Base-by-base conservation (phyloP, 1,140 invertebrate genomes). In the Drosophila virilis region DNA sequence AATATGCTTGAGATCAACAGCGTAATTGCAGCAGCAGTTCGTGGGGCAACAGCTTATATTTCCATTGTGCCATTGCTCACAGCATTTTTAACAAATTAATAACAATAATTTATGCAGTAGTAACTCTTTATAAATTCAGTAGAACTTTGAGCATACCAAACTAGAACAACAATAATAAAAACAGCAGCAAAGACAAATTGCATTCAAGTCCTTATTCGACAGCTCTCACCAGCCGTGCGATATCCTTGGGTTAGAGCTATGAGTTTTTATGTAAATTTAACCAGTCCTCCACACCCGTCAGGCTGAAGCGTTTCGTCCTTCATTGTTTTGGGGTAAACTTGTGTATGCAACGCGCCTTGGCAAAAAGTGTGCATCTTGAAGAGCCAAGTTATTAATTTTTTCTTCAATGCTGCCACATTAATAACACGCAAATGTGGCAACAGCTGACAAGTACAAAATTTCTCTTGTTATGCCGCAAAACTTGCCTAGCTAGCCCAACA, bases 371-470 rank as follows among this genome's bases (percentile, higher is more conserved):
- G 58, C 17, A 33, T 51, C 32, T 64, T 38, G 46, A 57, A 35
- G 12, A 54, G 46, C 35, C 48, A 46, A 48, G 9, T 60, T 74
- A 55, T 61, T 79, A 71, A 57, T 81, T 80, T 78, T 70, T 48
- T 38, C 15, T 17, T 13, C 51, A 62, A 65, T 86, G 46, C 50
- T 68, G 64, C 70, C 54, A 75, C 82, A 86, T 75, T 86, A 85
- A 84, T 73, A 84, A 85, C 78, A 85, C 78, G 82, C 85, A 86
- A 86, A 86, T 86, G 78, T 86, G 82, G 59, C 59, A 70, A 37
- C 48, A 54, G 60, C 68, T 69, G 60, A 71, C 60, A 68, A 59
- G 22, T 22, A 48, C 22, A 42, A 37, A 33, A 65, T 35, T 65
- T 55, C n/a, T 2, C 33, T 35, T 52, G 50, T 52, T 37, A 10